These are phyloP conservation scores for Agrypnia vestita DNA, from an alignment of 1,140 invertebrate species.

Conservation along the genomic window DNA sequence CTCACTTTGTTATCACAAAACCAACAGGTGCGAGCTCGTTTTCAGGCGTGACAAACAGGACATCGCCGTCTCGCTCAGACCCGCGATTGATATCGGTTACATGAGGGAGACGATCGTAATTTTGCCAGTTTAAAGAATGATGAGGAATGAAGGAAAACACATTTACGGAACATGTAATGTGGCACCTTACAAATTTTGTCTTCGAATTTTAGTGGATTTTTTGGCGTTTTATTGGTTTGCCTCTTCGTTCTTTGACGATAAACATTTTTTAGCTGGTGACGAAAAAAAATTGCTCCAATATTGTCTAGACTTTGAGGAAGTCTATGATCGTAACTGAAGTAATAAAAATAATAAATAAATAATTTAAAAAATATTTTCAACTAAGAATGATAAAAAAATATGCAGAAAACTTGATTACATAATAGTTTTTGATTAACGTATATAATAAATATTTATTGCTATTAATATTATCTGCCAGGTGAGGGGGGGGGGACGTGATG, in stretches of 20 bases:
- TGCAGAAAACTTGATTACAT: no score
- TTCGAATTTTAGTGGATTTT: constrained; percentile 55
- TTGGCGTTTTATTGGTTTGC: constrained; percentile 58
- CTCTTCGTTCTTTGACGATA: constrained; percentile 55
- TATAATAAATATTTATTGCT: no score
- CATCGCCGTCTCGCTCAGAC: constrained; percentile 23
- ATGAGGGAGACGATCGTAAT: constrained; percentile 38
- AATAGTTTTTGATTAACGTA: no score
- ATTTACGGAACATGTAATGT: constrained; percentile 60
- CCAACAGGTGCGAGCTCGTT: constrained; percentile 57
- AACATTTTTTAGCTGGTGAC: constrained; percentile 50
- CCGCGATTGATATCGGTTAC: background rate
- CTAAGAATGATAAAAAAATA: no score
- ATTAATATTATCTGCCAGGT: no score
- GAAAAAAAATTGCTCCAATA: constrained; percentile 29
- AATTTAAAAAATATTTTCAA: no score
- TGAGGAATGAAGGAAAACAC: constrained; percentile 50
- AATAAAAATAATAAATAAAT: no score
- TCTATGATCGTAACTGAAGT: background rate
- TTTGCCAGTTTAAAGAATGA: constrained; percentile 19
- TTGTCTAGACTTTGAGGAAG: constrained; percentile 36
- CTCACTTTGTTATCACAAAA: constrained; percentile 54
- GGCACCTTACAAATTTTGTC: constrained; percentile 61
- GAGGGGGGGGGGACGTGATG: no score
- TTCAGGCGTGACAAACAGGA: background rate